phyloP scores from a whole-genome alignment of 2,888 invertebrate species.

The Gymnosoma rotundatum region DNA sequence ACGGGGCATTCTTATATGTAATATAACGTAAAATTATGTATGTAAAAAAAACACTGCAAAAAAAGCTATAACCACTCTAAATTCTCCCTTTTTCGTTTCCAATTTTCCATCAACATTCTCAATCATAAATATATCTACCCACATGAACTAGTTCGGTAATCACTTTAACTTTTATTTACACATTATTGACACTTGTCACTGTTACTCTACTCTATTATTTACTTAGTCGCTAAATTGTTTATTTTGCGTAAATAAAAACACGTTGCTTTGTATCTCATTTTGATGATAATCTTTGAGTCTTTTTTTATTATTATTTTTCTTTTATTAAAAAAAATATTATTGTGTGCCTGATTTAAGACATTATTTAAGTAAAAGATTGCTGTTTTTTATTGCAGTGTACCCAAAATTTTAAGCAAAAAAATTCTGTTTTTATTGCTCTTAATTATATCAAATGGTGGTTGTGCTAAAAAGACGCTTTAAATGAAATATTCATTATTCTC shows the following conservation, averaged over 20 bases:
- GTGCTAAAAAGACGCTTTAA: constrained; percentile 24
- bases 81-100: too few species aligned
- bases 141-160: background rate
- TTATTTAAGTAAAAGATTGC: constrained; percentile 41
- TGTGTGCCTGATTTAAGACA: constrained; percentile 36
- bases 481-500: constrained; percentile 12
- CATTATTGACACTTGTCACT: constrained; percentile 22
- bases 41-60: too few species aligned
- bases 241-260: constrained; percentile 12
- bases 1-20: too few species aligned
- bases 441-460: constrained; percentile 51
- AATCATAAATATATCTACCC: too few species aligned
- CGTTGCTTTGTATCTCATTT: background rate
- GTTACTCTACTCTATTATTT: too few species aligned
- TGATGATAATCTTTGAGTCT: background rate
- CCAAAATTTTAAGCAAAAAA: constrained; percentile 13
- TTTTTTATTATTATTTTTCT: constrained; percentile 1
- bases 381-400: constrained; percentile 17
- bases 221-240: background rate
- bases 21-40: too few species aligned
- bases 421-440: constrained; percentile 43
- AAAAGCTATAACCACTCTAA: too few species aligned
- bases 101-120: too few species aligned
- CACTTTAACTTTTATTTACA: background rate
- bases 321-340: background rate